Conservation (phyloP, 1,140 invertebrate genomes). For the Drosophila pandora region DNA sequence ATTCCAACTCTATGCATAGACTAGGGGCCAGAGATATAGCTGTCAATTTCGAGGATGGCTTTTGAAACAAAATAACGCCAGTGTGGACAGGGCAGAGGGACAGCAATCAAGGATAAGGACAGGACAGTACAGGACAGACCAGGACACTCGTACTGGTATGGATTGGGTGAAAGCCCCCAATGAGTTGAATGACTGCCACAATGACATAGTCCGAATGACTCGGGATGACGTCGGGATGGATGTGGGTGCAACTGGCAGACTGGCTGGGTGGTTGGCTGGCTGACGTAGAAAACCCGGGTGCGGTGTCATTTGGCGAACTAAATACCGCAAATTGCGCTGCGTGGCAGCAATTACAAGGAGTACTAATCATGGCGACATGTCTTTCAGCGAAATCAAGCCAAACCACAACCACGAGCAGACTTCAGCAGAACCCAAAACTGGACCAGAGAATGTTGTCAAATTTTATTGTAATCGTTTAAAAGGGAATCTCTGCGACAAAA, state of each 20-base stretch:
- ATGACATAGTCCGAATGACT: slow-evolving; percentile 38
- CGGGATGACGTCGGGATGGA: slow-evolving; percentile 20
- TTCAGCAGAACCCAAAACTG: slow-evolving; percentile 22
- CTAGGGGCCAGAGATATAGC: slow-evolving; percentile 42
- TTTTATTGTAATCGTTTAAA: slow-evolving; percentile 13
- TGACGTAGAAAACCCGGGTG: slow-evolving; percentile 8
- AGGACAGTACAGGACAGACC: background rate
- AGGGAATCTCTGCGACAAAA: background rate
- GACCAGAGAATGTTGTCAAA: slow-evolving; percentile 10
- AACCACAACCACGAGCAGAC: slow-evolving; percentile 43
- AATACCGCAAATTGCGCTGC: slow-evolving; percentile 77
- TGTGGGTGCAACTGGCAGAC: slow-evolving; percentile 2
- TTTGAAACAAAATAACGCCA: slow-evolving; percentile 72
- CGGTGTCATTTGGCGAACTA: slow-evolving; percentile 71
- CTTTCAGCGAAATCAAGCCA: slow-evolving; percentile 60
- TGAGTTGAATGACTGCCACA: slow-evolving; percentile 43
- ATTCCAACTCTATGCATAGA: slow-evolving; percentile 37
- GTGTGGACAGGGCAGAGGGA: slow-evolving; percentile 18
- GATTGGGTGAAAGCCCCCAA: slow-evolving; percentile 4
- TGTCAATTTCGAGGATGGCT: slow-evolving; percentile 72
- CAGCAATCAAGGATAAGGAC: background rate
- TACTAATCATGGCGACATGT: slow-evolving; percentile 67
- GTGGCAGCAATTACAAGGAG: slow-evolving; percentile 76
- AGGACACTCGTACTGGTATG: background rate
- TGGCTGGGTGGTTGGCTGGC: slow-evolving; percentile 4